phyloP scores from a whole-genome alignment of 2,888 invertebrate genomes.

The Aphrophora alni region DNA sequence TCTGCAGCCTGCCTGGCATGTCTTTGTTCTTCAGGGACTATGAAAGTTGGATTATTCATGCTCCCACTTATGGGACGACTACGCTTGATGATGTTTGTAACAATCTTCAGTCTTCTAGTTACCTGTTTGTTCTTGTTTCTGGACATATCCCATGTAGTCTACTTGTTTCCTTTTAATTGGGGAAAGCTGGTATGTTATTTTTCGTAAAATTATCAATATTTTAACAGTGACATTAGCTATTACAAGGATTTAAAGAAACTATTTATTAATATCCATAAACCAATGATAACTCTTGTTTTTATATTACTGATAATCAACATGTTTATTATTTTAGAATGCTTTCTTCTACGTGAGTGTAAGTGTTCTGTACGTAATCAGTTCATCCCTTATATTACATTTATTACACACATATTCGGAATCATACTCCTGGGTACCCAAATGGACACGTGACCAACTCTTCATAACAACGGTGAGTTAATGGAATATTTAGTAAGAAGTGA shows the following conservation, averaged over 20 bases:
- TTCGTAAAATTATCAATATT: slow-evolving; percentile 19
- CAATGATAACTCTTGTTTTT: no score
- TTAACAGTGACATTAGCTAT: no score
- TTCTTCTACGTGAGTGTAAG: slow-evolving; percentile 76
- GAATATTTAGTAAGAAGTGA: no score
- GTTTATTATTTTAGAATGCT: slow-evolving; percentile 65
- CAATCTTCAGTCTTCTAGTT: slow-evolving; percentile 75
- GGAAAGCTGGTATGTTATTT: slow-evolving; percentile 70
- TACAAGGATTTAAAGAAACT: no score
- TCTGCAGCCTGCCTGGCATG: slow-evolving; percentile 63
- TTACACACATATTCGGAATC: slow-evolving; percentile 60
- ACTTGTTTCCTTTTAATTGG: slow-evolving; percentile 81
- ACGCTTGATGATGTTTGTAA: slow-evolving; percentile 79
- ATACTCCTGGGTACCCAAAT: slow-evolving; percentile 73
- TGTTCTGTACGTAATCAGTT: slow-evolving; percentile 72
- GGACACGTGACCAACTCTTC: slow-evolving; percentile 73
- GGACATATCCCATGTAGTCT: slow-evolving; percentile 78
- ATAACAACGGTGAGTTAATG: slow-evolving; percentile 66
- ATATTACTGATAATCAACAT: no score
- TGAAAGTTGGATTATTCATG: slow-evolving; percentile 78
- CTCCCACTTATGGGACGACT: slow-evolving; percentile 76
- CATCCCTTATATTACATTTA: slow-evolving; percentile 72
- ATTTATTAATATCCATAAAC: no score
- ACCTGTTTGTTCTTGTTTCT: slow-evolving; percentile 78
- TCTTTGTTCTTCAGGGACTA: slow-evolving; percentile 76